phyloP scores from a whole-genome alignment of 2,113 vertebrate species.

The Lycaon pictus region DNA sequence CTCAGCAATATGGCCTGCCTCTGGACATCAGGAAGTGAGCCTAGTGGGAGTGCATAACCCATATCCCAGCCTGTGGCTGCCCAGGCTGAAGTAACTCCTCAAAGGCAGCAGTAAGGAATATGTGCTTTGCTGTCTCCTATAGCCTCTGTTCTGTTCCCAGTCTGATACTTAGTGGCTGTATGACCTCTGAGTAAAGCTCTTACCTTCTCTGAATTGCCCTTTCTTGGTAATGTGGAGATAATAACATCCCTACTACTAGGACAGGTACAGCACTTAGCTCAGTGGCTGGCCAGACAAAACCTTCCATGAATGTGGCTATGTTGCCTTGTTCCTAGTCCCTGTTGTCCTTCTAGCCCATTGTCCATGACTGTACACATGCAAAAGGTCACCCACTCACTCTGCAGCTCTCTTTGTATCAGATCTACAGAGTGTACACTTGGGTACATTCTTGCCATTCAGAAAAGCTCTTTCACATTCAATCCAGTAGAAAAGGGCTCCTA shows the following conservation, averaged over 20 bases:
- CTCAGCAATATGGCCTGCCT: not conserved
- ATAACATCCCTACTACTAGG: no score
- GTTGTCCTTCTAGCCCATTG: not conserved
- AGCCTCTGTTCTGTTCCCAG: not conserved
- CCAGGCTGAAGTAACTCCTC: not conserved
- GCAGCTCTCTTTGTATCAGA: not conserved
- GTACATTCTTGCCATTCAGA: not conserved
- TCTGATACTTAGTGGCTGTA: not conserved
- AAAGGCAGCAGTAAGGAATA: not conserved
- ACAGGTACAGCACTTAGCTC: not conserved
- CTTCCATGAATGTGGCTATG: not conserved
- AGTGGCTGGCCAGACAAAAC: not conserved
- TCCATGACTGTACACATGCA: not conserved
- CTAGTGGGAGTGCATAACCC: no score
- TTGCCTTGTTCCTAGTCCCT: not conserved
- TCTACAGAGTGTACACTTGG: not conserved
- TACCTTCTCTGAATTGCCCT: not conserved
- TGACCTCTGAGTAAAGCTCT: not conserved
- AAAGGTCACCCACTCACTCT: fast-evolving
- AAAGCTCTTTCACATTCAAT: not conserved
- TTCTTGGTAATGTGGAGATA: not conserved
- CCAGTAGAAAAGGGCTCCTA: not conserved
- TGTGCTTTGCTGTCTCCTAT: not conserved
- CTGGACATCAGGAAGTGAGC: not conserved
- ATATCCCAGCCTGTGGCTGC: not conserved